Evolutionary conservation across 2,113 vertebrate genomes (phyloP), one percentile per base, ranked within the genome.

Genomic region (Hemibagrus wyckioides): DNA sequence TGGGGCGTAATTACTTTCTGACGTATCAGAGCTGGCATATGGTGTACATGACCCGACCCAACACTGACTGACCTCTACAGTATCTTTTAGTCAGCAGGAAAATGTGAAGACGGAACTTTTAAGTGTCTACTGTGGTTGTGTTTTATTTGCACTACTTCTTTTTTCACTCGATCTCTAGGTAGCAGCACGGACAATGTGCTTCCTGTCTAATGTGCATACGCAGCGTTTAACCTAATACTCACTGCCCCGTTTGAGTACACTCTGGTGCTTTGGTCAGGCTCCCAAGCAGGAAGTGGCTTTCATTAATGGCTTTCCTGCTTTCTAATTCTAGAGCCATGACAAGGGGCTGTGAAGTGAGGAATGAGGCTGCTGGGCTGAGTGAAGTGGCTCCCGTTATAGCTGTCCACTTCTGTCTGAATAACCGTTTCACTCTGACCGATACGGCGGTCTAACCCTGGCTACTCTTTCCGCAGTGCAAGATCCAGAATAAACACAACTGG

Each of bases 251-350:
- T 23, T 50, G 65, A 73, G 75, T 69, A 83, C 80, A 75, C 33
- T 23, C 19, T 56, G 15, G 36, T 81, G 80, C 83, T 85, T 71
- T 80, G 76, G 56, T 86, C 39, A 65, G 69, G 36, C 65, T 76
- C 41, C 36, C 21, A 82, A 77, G 39, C 36, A 86, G 83, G 84
- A 86, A 81, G 86, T 63, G 56, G 87, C 44, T 54, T 63, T 86
- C 80, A 59, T 69, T 75, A 81, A 86, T 86, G 81, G 73, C 57
- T 39, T 87, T 80, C 71, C 87, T 67, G 54, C 81, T 89, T 82
- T 86, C 86, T 88, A 52, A 69, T 87, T 84, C 80, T 56, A 84
- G 76, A 67, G 69, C 14, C 57, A 54, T 54, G 84, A 83, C 69
- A 79, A 63, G 69, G 19, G 33, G 80, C 81, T 63, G 80, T 63